Conservation (phyloP, 2,888 invertebrate species). For the Serrognathus titanus region DNA sequence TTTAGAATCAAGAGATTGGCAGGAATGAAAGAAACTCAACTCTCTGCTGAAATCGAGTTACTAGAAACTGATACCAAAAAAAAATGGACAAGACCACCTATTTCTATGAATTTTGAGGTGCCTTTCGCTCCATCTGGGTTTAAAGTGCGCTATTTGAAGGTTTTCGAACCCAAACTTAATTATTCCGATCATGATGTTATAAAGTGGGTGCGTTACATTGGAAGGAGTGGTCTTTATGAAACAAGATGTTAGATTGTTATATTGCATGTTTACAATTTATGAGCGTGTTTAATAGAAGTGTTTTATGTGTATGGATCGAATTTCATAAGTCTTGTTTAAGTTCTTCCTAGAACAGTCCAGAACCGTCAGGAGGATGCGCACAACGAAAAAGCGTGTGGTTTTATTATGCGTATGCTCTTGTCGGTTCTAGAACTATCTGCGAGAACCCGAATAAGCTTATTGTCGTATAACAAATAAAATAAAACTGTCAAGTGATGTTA, state of each 20-base stretch:
- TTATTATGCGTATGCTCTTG: too few species aligned
- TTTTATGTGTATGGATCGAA: too few species aligned
- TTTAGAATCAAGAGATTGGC: constrained; percentile 85
- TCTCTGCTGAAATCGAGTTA: constrained; percentile 98
- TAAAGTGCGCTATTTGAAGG: constrained; percentile 98
- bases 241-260: constrained; percentile 79
- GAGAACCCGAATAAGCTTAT: too few species aligned
- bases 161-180: constrained; percentile 98
- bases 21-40: constrained; percentile 98
- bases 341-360: too few species aligned
- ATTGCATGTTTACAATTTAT: neutral
- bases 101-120: constrained; percentile 99
- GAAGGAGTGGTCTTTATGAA: constrained; percentile 97
- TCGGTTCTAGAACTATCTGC: too few species aligned
- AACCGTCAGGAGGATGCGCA: too few species aligned
- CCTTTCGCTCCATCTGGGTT: constrained; percentile 99
- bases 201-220: constrained; percentile 99
- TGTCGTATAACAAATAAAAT: too few species aligned
- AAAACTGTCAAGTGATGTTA: too few species aligned
- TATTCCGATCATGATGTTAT: constrained; percentile 99
- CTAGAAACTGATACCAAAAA: constrained; percentile 98
- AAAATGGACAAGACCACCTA: constrained; percentile 99
- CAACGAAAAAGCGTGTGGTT: too few species aligned
- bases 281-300: neutral
- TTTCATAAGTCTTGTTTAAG: too few species aligned